Evolutionary conservation across 2,888 invertebrate species (phyloP).

Genomic region (Peribatodes rhomboidaria): DNA sequence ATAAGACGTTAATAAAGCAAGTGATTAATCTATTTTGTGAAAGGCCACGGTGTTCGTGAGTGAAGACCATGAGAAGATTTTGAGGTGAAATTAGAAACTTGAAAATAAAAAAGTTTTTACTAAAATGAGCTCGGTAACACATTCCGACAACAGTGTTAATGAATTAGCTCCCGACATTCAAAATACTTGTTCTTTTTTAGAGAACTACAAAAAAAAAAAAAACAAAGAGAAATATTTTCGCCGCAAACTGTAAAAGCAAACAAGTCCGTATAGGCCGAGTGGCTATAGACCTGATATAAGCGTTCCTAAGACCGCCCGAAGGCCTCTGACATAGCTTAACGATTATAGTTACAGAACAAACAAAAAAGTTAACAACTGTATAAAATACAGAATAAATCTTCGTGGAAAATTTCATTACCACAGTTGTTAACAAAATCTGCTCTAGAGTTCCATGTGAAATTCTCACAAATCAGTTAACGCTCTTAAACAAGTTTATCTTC

Average conservation of each 20-base stretch:
- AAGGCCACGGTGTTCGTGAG: conserved; percentile 37
- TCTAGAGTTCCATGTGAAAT: neutral
- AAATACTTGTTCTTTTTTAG: neutral
- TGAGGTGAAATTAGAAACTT: conserved; percentile 30
- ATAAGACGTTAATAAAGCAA: conserved; percentile 42
- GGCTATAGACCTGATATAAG: too few relatives aligned
- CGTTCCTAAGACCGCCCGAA: too few relatives aligned
- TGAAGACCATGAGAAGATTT: conserved; percentile 41
- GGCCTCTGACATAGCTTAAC: too few relatives aligned
- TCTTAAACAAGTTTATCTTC: neutral
- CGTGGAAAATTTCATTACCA: neutral
- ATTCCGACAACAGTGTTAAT: neutral
- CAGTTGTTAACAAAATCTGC: neutral
- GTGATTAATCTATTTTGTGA: conserved; percentile 45
- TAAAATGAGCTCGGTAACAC: conserved; percentile 14
- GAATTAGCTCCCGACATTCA: neutral
- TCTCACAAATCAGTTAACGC: neutral
- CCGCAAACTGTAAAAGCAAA: too few relatives aligned
- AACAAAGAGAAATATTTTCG: too few relatives aligned
- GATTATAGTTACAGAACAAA: too few relatives aligned
- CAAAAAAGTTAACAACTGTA: too few relatives aligned
- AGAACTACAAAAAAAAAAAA: too few relatives aligned
- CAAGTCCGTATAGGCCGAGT: too few relatives aligned
- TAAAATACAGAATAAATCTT: neutral
- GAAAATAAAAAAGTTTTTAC: conserved; percentile 12